Evolutionary conservation across 2,797 vertebrate species (phyloP).

Genomic region (Graptemys geographica): DNA sequence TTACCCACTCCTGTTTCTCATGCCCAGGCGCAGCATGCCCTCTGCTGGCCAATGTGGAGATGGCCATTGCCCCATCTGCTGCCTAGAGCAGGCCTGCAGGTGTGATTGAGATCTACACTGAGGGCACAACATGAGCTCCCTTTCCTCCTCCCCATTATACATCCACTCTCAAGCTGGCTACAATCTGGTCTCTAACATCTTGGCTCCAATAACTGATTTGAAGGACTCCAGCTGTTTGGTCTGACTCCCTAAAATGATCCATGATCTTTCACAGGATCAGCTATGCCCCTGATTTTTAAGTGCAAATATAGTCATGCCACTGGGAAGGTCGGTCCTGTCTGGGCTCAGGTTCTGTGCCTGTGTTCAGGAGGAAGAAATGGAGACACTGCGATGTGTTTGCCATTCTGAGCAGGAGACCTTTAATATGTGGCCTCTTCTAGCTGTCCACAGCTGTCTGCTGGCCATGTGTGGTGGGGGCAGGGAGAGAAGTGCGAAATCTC

Average conservation of each 20-base stretch:
- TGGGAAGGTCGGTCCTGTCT: background rate
- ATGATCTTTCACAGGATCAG: background rate
- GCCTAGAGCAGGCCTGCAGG: background rate
- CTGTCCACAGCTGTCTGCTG: background rate
- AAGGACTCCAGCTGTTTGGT: background rate
- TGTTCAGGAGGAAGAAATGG: background rate
- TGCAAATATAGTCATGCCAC: background rate
- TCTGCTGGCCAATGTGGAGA: background rate
- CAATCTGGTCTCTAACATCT: background rate
- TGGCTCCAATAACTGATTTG: background rate
- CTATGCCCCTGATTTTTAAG: background rate
- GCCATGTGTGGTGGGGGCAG: background rate
- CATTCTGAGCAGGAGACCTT: background rate
- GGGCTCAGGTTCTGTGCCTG: background rate
- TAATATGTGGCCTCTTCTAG: background rate
- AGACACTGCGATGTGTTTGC: background rate
- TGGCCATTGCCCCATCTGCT: background rate
- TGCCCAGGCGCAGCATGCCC: background rate
- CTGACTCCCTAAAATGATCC: background rate
- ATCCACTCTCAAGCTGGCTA: background rate
- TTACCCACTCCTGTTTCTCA: background rate
- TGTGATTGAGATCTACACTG: background rate
- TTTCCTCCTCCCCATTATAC: background rate
- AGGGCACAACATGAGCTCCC: background rate
- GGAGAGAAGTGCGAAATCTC: background rate